phyloP scores from a whole-genome alignment of 2,888 invertebrate genomes.

The Synanthedon andrenaeformis region DNA sequence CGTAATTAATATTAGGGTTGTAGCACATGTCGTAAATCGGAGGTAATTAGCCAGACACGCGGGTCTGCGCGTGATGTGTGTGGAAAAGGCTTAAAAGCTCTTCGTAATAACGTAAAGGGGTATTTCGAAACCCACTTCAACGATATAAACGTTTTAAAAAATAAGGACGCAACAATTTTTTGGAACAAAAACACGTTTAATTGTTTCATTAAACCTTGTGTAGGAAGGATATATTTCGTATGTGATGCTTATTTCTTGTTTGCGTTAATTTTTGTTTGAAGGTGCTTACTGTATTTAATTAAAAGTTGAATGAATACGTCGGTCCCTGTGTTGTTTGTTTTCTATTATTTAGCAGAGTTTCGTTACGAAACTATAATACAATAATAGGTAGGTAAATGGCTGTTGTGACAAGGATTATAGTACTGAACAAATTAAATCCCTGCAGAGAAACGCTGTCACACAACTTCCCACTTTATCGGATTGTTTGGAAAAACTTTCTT shows the following conservation, averaged over 20 bases:
- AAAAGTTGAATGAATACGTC: too few relatives aligned
- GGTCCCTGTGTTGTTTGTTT: too few relatives aligned
- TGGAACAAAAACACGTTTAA: not conserved
- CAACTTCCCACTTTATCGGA: not conserved
- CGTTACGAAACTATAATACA: too few relatives aligned
- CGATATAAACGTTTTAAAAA: slow-evolving; percentile 20
- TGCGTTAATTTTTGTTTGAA: too few relatives aligned
- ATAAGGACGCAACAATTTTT: slow-evolving; percentile 6
- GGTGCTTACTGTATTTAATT: too few relatives aligned
- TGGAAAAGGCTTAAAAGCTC: slow-evolving; percentile 40
- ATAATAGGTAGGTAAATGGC: too few relatives aligned
- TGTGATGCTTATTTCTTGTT: not conserved
- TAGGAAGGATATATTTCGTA: not conserved
- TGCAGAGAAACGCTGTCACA: not conserved
- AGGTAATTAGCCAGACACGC: slow-evolving; percentile 48
- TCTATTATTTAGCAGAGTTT: too few relatives aligned
- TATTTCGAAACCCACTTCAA: slow-evolving; percentile 23
- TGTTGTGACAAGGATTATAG: too few relatives aligned
- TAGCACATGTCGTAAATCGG: slow-evolving; percentile 42
- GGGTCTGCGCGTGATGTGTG: slow-evolving; percentile 40
- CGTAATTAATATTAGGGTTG: slow-evolving; percentile 42
- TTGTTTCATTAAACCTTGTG: not conserved
- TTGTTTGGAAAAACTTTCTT: not conserved
- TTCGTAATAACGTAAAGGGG: slow-evolving; percentile 23
- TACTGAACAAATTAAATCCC: not conserved